A percentile compares a stretch with the other conserved stretches of the same genome.
Conservation (phyloP, 2,113 vertebrate genomes). For the Ornithorhynchus anatinus region DNA sequence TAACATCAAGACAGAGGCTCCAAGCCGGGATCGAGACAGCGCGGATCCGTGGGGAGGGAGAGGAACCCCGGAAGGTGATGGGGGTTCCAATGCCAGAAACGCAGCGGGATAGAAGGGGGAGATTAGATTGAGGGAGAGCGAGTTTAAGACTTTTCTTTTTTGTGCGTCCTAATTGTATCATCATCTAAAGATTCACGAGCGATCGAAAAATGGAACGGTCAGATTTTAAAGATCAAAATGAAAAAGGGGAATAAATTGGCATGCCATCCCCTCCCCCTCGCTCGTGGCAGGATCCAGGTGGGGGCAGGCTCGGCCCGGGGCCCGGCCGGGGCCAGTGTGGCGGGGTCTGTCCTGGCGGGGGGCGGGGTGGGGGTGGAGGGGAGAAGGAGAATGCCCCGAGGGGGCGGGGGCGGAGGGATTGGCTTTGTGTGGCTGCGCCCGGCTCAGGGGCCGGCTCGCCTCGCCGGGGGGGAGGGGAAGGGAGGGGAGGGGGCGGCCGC, state of each 20-base stretch:
- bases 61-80: neutral
- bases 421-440: neutral
- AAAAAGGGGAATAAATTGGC: too few relatives aligned
- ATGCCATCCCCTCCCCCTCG: too few relatives aligned
- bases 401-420: neutral
- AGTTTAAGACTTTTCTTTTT: too few relatives aligned
- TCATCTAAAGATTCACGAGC: too few relatives aligned
- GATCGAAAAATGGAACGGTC: too few relatives aligned
- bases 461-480: neutral
- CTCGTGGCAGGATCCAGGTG: neutral
- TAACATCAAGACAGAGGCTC: too few relatives aligned
- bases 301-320: neutral
- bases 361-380: neutral
- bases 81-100: too few relatives aligned
- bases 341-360: neutral
- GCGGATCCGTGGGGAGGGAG: neutral
- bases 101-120: neutral
- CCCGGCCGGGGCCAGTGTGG: neutral
- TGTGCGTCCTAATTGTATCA: too few relatives aligned
- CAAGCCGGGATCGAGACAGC: slow-evolving; percentile 30
- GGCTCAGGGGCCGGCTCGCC: neutral
- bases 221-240: too few relatives aligned
- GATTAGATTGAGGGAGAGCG: too few relatives aligned
- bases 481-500: slow-evolving; percentile 46
- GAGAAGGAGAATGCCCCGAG: slow-evolving; percentile 24